phyloP scores from a whole-genome alignment of 2,113 vertebrate genomes.

The Aphelocoma coerulescens region DNA sequence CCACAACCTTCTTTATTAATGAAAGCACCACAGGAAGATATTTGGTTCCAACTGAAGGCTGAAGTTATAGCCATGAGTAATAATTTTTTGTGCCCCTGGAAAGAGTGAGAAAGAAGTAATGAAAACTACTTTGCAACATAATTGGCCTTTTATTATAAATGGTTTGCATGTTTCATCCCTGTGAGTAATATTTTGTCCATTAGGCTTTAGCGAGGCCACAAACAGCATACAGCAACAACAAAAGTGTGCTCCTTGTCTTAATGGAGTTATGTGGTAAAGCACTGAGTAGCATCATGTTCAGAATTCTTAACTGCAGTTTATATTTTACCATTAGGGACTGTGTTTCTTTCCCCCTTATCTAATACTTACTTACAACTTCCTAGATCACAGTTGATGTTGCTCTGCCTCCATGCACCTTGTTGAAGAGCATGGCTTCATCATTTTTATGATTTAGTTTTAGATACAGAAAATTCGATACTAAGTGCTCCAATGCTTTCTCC shows the following conservation, averaged over 20 bases:
- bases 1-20: neutral
- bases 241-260: neutral
- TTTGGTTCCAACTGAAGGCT: neutral
- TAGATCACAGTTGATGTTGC: neutral
- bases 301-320: neutral
- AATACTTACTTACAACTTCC: neutral
- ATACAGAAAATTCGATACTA: neutral
- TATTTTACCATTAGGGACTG: neutral
- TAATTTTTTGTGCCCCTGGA: neutral
- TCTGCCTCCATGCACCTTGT: neutral
- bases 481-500: neutral
- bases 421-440: neutral
- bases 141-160: neutral
- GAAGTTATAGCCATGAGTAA: neutral
- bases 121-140: neutral
- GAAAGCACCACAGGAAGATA: neutral
- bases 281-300: neutral
- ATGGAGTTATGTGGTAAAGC: neutral
- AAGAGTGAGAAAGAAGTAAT: neutral
- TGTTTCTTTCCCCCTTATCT: neutral
- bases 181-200: neutral
- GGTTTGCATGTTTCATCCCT: neutral
- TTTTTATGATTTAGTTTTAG: neutral
- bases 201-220: neutral
- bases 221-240: neutral